Evolutionary conservation across 1,140 invertebrate genomes (phyloP).

Genomic region (Batillaria attramentaria): DNA sequence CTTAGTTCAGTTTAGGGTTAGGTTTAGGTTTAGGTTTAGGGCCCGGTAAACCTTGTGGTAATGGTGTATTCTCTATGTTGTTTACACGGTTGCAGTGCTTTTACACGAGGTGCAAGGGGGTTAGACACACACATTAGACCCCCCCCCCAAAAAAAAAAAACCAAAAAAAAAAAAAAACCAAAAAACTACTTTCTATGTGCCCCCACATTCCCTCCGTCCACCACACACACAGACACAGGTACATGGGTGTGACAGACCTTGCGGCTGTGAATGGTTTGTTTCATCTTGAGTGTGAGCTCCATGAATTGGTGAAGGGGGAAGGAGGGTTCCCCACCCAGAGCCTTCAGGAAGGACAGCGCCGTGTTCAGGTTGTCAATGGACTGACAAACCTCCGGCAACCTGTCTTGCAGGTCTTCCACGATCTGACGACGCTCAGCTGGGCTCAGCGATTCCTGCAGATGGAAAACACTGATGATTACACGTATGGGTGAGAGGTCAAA

Average conservation of each 20-base stretch:
- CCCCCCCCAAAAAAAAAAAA: too few species aligned
- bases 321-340: conserved; percentile 41
- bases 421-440: conserved; percentile 44
- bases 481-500: too few species aligned
- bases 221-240: neutral
- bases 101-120: too few species aligned
- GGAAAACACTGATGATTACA: neutral
- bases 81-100: too few species aligned
- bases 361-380: conserved; percentile 58
- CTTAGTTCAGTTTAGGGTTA: too few species aligned
- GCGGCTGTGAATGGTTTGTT: conserved; percentile 42
- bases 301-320: conserved; percentile 49
- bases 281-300: conserved; percentile 53
- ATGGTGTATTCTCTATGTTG: too few species aligned
- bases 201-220: too few species aligned
- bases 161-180: neutral
- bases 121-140: too few species aligned
- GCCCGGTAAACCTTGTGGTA: too few species aligned
- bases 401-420: conserved; percentile 40
- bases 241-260: conserved; percentile 43
- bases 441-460: conserved; percentile 1
- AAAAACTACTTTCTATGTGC: too few species aligned
- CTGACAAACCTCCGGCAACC: conserved; percentile 50
- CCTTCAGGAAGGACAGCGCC: conserved; percentile 55
- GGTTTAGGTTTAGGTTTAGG: too few species aligned